phyloP scores from a whole-genome alignment of 2,797 vertebrate genomes.

The Knipowitschia caucasica region DNA sequence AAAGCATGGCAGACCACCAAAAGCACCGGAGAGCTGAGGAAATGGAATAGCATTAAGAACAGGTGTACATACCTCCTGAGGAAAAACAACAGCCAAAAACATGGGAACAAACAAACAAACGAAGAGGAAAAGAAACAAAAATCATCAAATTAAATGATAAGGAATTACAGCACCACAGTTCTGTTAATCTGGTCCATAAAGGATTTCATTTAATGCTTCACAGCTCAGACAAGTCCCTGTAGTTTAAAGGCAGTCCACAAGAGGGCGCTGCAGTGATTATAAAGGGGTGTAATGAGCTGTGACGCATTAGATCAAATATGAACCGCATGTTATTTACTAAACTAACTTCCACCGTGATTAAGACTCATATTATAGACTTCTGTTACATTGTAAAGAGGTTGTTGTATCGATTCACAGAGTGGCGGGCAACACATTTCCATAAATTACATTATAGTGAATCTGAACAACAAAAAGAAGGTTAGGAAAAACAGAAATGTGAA shows the following conservation, averaged over 20 bases:
- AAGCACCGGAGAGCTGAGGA: constrained; percentile 81
- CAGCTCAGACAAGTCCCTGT: constrained; percentile 33
- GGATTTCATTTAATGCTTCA: constrained; percentile 63
- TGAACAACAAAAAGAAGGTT: constrained; percentile 49
- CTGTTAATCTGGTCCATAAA: constrained; percentile 51
- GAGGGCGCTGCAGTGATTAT: constrained; percentile 34
- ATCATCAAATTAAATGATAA: constrained; percentile 87
- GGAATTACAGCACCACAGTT: constrained; percentile 75
- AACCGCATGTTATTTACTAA: constrained; percentile 21
- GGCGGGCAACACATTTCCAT: neutral
- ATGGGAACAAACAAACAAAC: constrained; percentile 91
- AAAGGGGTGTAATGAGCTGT: constrained; percentile 25
- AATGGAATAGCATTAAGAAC: constrained; percentile 76
- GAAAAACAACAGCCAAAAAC: constrained; percentile 98
- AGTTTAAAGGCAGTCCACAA: constrained; percentile 47
- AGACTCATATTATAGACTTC: constrained; percentile 20
- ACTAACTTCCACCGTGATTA: constrained; percentile 55
- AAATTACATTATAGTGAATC: constrained; percentile 54
- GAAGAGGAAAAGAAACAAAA: constrained; percentile 86
- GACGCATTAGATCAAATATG: constrained; percentile 56
- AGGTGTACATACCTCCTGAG: constrained; percentile 98
- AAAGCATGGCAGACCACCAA: constrained; percentile 80
- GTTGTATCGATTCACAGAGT: constrained; percentile 63
- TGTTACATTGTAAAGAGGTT: neutral
- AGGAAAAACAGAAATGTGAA: constrained; percentile 46